Evolutionary conservation across 2,113 vertebrate genomes (phyloP).

Genomic region (Turdus rufiventris): DNA sequence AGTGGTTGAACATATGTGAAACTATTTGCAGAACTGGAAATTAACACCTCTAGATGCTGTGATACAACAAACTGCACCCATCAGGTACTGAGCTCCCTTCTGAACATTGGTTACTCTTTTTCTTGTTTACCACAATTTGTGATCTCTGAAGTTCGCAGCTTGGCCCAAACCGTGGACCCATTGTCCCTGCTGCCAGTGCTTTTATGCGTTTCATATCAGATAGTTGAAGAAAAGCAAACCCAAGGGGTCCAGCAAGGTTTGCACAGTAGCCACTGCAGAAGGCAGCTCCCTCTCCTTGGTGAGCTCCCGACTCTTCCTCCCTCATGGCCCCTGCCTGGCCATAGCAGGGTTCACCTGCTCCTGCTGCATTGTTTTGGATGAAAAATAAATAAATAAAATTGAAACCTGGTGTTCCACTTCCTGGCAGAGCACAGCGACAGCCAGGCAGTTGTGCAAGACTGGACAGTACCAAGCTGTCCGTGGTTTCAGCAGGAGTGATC

Average conservation of each 20-base stretch:
- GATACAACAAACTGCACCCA: not conserved
- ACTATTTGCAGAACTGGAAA: not conserved
- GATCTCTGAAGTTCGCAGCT: not conserved
- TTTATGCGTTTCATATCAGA: not conserved
- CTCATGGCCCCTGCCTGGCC: not conserved
- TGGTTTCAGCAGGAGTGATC: constrained; percentile 24
- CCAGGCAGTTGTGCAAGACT: constrained; percentile 24
- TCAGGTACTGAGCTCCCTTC: not conserved
- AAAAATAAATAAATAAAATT: not conserved
- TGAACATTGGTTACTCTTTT: not conserved
- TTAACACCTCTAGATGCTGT: not conserved
- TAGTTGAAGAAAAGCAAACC: not conserved
- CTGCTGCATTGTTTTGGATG: not conserved
- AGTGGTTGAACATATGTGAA: not conserved
- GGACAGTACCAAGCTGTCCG: constrained; percentile 22
- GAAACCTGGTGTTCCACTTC: not conserved
- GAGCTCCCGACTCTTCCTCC: not conserved
- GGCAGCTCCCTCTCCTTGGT: not conserved
- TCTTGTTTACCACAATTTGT: not conserved
- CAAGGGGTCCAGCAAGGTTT: not conserved
- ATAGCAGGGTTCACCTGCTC: not conserved
- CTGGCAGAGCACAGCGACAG: not conserved
- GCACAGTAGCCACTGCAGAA: not conserved
- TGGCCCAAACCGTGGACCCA: not conserved
- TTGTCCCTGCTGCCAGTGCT: not conserved